These are phyloP conservation scores for Stegana nigrithorax DNA, from an alignment of 2,888 invertebrate species.

Conservation along the genomic window DNA sequence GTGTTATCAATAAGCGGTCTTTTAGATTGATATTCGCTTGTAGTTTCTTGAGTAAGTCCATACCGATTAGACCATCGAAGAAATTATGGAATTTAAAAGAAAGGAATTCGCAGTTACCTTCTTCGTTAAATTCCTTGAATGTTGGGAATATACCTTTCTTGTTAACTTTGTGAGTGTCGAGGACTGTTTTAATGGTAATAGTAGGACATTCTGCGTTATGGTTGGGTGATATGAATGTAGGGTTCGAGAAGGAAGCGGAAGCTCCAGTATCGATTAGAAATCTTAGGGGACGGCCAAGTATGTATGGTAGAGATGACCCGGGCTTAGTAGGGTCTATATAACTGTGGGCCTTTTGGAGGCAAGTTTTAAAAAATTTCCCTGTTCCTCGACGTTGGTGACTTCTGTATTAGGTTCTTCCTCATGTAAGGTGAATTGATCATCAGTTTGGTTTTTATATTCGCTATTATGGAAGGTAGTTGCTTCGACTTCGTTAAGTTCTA, in stretches of 20 bases:
- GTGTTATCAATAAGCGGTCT: background rate
- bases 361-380: background rate
- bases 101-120: background rate
- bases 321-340: background rate
- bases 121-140: background rate
- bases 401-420: too few species aligned
- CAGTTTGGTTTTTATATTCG: too few species aligned
- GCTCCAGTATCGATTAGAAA: background rate
- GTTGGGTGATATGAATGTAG: background rate
- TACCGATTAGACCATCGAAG: background rate
- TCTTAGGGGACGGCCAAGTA: background rate
- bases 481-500: too few species aligned
- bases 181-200: background rate
- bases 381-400: background rate
- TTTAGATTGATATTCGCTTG: background rate
- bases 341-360: background rate
- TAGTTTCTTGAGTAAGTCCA: background rate
- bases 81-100: background rate
- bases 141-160: background rate
- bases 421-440: too few species aligned
- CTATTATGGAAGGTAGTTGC: too few species aligned
- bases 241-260: background rate
- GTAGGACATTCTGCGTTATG: background rate
- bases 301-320: background rate
- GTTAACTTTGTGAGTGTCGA: background rate